Evolutionary conservation across 2,888 invertebrate genomes (phyloP), one percentile per base, ranked within the genome.

Genomic region (Sceliomorpha sp.): DNA sequence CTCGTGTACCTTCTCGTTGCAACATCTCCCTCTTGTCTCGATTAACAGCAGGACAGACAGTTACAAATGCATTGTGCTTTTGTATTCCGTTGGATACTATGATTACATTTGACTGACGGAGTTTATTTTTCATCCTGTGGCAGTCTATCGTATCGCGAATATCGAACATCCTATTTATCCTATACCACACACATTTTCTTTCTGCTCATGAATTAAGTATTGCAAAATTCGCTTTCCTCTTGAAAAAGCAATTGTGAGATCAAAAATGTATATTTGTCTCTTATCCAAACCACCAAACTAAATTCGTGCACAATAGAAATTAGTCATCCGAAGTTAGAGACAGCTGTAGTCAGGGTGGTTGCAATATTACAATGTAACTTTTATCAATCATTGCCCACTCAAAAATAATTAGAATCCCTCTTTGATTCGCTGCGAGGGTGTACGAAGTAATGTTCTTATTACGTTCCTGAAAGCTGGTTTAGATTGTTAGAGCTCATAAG

Each of bases 401-500:
- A 39, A 50, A 7, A 31, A 40, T 64, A 59, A 67, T 67, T 47
- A n/a, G 59, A 64, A 59, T 47, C 39, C 27, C 53, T 55, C 34
- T 62, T 50, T 50, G 44, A 69, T 60, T 60, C 36, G 60, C 39
- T 45, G 51, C 42, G 42, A 48, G 64, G 44, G 47, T 56, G 42
- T 9, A 4, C 56, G 17, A 42, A 64, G 53, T 63, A 72, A 63
- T 67, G 62, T 62, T 72, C 67, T 72, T 63, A 63, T 59, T 66
- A 72, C 62, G 56, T 67, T 67, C 66, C 62, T 59, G 67, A 69
- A 70, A 72, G 73, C 71, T 67, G 69, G 66, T 70, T 67, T 73
- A 75, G 79, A 80, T 76, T 75, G 77, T 79, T 73, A 70, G 74
- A 77, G 76, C 73, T 77, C 76, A 78, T 76, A 79, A 73, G 74